Conservation (phyloP, 2,797 vertebrate species). For the Muscicapa comitata region DNA sequence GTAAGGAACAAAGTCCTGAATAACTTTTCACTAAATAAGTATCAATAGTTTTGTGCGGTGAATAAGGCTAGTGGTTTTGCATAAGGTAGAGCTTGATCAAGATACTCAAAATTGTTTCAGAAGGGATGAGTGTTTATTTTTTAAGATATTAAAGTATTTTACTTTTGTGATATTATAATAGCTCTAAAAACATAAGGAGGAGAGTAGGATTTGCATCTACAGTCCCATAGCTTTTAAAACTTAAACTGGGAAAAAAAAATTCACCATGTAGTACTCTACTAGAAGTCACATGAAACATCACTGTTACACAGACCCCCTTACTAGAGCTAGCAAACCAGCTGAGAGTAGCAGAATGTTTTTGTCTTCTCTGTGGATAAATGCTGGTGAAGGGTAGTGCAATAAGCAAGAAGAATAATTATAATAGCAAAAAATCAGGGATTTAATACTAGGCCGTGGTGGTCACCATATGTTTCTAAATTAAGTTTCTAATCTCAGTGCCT, state of each 20-base stretch:
- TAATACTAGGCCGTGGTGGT: background rate
- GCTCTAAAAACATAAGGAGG: background rate
- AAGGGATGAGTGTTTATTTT: background rate
- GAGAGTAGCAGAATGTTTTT: background rate
- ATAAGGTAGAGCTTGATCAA: background rate
- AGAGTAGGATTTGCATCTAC: background rate
- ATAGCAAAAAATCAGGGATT: background rate
- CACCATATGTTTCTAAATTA: background rate
- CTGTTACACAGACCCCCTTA: background rate
- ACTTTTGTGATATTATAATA: background rate
- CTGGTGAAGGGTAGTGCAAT: background rate
- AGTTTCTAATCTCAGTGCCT: background rate
- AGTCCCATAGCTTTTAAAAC: background rate
- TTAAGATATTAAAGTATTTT: background rate
- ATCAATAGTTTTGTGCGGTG: background rate
- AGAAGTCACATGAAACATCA: background rate
- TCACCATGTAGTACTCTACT: background rate
- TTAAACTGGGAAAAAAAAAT: background rate
- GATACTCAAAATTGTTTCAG: background rate
- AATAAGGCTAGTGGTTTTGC: background rate
- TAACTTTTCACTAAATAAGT: background rate
- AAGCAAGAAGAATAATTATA: background rate
- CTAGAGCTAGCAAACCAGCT: background rate
- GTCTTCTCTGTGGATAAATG: background rate
- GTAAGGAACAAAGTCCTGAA: background rate